Evolutionary conservation across 2,113 vertebrate genomes (phyloP).

Genomic region (Uria aalge): DNA sequence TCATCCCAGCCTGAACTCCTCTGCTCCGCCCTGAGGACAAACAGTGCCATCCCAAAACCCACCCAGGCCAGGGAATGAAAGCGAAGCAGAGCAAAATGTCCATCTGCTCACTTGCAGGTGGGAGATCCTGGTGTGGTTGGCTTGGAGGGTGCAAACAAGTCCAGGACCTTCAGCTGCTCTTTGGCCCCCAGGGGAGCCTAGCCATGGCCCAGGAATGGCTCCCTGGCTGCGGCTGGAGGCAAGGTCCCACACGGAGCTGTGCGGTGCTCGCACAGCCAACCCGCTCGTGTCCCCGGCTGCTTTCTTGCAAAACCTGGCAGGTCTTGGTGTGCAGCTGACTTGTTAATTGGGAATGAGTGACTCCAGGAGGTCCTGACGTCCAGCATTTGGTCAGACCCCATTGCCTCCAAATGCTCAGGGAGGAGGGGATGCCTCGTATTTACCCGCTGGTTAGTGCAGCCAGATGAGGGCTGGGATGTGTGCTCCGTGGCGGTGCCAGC

Average conservation of each 20-base stretch:
- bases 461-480: neutral
- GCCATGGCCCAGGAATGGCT: neutral
- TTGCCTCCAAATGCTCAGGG: neutral
- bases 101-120: neutral
- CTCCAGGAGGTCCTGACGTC: conserved; percentile 26
- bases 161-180: neutral
- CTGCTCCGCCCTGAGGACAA: neutral
- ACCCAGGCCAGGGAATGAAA: neutral
- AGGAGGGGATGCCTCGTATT: neutral
- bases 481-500: neutral
- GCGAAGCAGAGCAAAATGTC: neutral
- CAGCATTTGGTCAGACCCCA: neutral
- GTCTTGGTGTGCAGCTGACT: conserved; percentile 24
- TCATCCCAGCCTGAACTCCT: neutral
- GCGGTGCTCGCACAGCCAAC: neutral
- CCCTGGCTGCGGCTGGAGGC: neutral
- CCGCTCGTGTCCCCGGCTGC: neutral
- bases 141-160: neutral
- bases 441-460: neutral
- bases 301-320: conserved; percentile 13
- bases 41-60: neutral
- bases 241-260: neutral
- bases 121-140: neutral
- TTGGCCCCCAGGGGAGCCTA: neutral
- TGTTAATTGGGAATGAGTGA: neutral